phyloP scores from a whole-genome alignment of 2,797 vertebrate species.

The Leucoraja ocellata region DNA sequence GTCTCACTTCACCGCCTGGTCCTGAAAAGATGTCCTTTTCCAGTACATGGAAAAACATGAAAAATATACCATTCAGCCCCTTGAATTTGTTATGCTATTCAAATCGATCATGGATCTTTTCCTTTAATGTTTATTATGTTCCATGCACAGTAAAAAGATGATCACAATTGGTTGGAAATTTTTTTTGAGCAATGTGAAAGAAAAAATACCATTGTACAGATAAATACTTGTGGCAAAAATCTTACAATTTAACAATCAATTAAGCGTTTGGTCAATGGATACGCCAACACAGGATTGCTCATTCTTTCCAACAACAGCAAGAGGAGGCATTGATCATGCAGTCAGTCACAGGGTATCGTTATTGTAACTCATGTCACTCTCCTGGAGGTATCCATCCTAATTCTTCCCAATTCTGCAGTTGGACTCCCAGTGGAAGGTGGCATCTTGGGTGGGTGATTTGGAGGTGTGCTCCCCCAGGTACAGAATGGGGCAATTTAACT shows the following conservation, averaged over 20 bases:
- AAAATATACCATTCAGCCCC: background rate
- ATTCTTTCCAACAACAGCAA: background rate
- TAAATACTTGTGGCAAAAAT: background rate
- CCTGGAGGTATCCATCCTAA: background rate
- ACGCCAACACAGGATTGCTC: background rate
- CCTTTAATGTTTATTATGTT: background rate
- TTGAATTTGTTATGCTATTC: background rate
- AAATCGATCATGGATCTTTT: background rate
- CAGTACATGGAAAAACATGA: background rate
- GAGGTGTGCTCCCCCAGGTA: background rate
- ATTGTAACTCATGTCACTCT: background rate
- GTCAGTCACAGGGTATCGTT: background rate
- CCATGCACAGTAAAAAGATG: background rate
- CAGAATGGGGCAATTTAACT: background rate
- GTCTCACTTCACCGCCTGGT: background rate
- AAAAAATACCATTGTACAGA: background rate
- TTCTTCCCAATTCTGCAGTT: too few species aligned
- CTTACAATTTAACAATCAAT: background rate
- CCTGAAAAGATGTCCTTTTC: background rate
- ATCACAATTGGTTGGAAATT: background rate
- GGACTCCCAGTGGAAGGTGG: background rate
- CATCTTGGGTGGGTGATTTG: background rate
- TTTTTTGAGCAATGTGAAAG: background rate
- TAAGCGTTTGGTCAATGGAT: background rate
- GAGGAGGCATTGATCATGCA: background rate